These are phyloP conservation scores for Microtus pennsylvanicus DNA, from an alignment of 2,113 vertebrate species.

Conservation along the genomic window DNA sequence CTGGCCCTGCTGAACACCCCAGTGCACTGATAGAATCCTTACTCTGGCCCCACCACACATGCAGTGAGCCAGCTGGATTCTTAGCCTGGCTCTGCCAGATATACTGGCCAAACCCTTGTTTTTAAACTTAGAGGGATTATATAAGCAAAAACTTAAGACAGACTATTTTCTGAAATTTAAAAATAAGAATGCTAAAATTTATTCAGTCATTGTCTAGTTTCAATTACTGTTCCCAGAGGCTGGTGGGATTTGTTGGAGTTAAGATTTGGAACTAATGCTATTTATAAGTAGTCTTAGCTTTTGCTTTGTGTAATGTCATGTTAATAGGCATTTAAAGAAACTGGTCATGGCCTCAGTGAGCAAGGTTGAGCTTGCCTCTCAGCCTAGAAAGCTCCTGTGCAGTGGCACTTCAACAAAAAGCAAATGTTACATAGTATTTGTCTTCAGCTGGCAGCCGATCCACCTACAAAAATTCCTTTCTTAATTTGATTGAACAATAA, in stretches of 20 bases:
- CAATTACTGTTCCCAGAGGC: slow-evolving; percentile 2
- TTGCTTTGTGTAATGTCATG: neutral
- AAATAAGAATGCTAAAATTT: slow-evolving; percentile 65
- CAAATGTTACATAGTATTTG: slow-evolving; percentile 31
- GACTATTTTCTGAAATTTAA: slow-evolving; percentile 66
- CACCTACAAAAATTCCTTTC: slow-evolving; percentile 65
- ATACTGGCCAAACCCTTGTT: slow-evolving; percentile 64
- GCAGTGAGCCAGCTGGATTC: slow-evolving; percentile 10
- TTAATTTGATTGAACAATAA: slow-evolving; percentile 67
- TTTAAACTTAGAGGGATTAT: slow-evolving; percentile 59
- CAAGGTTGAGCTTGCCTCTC: neutral
- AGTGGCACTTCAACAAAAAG: slow-evolving; percentile 11
- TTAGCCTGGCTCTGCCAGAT: slow-evolving; percentile 32
- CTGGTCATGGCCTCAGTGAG: neutral
- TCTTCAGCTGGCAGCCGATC: slow-evolving; percentile 28
- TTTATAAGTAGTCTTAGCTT: slow-evolving; percentile 29
- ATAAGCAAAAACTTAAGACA: slow-evolving; percentile 60
- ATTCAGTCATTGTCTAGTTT: slow-evolving; percentile 31
- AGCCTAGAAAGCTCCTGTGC: neutral
- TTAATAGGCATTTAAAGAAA: slow-evolving; percentile 17
- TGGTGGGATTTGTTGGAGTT: neutral
- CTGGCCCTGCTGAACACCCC: neutral
- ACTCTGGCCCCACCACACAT: neutral
- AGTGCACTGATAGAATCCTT: neutral
- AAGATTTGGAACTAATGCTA: slow-evolving; percentile 32